Percentiles rank a stretch among this genome's conserved stretches.
phyloP scores from a whole-genome alignment of 2,797 vertebrate species.

The Threskiornis aethiopicus region DNA sequence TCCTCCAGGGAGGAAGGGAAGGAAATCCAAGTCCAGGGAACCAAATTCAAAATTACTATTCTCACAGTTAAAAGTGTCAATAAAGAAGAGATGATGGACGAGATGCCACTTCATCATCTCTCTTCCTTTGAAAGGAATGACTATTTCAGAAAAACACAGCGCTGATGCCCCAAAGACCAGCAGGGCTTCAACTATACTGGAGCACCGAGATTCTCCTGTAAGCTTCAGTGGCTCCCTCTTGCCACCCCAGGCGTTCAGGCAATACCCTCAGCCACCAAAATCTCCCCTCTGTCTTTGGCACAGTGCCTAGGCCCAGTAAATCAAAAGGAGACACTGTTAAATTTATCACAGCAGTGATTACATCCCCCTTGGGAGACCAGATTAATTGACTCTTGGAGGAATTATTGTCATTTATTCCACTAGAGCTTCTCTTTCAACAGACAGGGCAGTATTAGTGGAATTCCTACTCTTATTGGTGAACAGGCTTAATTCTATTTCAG shows the following conservation, averaged over 20 bases:
- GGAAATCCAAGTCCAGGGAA: background rate
- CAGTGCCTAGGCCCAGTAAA: background rate
- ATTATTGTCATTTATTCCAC: background rate
- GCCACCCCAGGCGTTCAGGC: background rate
- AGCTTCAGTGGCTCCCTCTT: background rate
- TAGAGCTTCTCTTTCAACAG: background rate
- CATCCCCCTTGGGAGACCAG: background rate
- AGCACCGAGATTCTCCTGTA: background rate
- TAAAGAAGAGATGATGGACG: background rate
- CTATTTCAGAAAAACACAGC: background rate
- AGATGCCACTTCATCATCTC: background rate
- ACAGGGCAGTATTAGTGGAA: background rate
- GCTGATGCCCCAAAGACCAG: background rate
- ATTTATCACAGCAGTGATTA: background rate
- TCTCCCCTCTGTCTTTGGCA: background rate
- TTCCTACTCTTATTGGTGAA: background rate
- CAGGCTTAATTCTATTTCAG: background rate
- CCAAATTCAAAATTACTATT: background rate
- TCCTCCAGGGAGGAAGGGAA: background rate
- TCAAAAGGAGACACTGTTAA: background rate
- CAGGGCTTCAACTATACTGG: fast-evolving
- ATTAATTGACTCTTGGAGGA: background rate
- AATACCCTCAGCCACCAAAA: background rate
- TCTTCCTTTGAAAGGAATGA: background rate
- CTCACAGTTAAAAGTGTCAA: background rate